Percentiles rank a stretch among this genome's conserved stretches.
Evolutionary conservation across 2,797 vertebrate species (phyloP).

Genomic region (Eutrigla gurnardus): DNA sequence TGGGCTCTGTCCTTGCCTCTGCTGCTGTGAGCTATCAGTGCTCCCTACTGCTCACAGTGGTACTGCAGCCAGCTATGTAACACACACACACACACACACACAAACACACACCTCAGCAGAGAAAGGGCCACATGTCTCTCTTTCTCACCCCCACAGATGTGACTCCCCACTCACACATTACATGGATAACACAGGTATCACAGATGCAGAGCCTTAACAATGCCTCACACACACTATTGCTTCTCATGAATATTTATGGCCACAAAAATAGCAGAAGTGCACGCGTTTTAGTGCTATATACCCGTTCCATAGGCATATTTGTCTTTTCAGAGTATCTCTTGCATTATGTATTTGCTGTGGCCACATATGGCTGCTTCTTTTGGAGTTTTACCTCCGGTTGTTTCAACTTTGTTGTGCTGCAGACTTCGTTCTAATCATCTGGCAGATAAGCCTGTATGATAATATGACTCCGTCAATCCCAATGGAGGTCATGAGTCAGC

Average conservation of each 20-base stretch:
- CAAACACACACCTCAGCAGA: background rate
- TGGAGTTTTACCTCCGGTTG: constrained; percentile 22
- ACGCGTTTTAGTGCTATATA: constrained; percentile 24
- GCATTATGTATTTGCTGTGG: constrained; percentile 54
- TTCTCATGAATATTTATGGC: constrained; percentile 64
- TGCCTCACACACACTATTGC: background rate
- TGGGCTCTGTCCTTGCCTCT: constrained; percentile 38
- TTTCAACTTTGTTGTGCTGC: constrained; percentile 40
- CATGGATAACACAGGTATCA: constrained; percentile 27
- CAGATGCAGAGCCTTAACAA: constrained; percentile 33
- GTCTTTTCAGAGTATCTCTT: constrained; percentile 36
- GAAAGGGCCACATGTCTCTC: constrained; percentile 5
- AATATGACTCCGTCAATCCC: constrained; percentile 29
- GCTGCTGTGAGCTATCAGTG: constrained; percentile 70
- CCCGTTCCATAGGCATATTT: constrained; percentile 42
- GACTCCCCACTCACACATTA: constrained; percentile 30
- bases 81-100: constrained; percentile 5
- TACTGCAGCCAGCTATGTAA: constrained; percentile 56
- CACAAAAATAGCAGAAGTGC: background rate
- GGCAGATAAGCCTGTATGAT: constrained; percentile 24
- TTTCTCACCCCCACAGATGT: constrained; percentile 42
- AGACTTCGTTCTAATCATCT: constrained; percentile 45
- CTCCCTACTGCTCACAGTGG: constrained; percentile 73
- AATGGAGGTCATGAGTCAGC: constrained; percentile 31
- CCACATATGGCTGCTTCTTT: constrained; percentile 23